Evolutionary conservation across 2,113 vertebrate genomes (phyloP), one percentile per base, ranked within the genome.

Genomic region (Xiphias gladius): DNA sequence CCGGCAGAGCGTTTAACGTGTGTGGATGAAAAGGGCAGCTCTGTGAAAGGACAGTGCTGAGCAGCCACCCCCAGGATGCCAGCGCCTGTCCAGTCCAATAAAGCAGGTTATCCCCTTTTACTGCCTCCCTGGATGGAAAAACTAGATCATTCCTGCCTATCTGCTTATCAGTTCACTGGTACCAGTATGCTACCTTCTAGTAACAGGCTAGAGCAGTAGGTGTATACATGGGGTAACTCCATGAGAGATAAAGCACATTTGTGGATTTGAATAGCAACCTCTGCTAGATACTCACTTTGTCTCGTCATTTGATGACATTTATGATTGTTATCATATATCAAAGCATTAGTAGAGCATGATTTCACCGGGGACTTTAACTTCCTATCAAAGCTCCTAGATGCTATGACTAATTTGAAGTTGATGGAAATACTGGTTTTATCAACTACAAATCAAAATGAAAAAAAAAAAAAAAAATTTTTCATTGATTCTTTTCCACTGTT

Each of bases 81-180:
- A 93, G 94, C 84, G 94, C 95, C 96, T 96, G 96, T 97, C 96
- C 94, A 77, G 87, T 96, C 95, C 91, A 96, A 96, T 97, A 96
- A 96, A 94, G 92, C 88, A 93, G 94, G 83, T 92, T 94, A 92
- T 94, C 92, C 91, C 84, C 86, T 91, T 83, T 85, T 84, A 86
- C 77, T 35, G 59, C 76, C 82, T 79, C 91, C 83, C 80, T 83
- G 82, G 87, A 76, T 64, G 80, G 89, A 80, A 83, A 78, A 85
- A 77, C 89, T 62, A 89, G 73, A 90, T 90, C 84, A 16, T 73
- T 86, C 82, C 71, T 90, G 83, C 84, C 83, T 86, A 76, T 63
- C 48, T 73, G 71, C 65, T 87, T 41, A 90, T 84, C 76, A 39
- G 37, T 46, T 65, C 52, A 79, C 68, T 48, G 65, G 76, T 77